Percentiles rank a stretch among this genome's conserved stretches.
phyloP scores from a whole-genome alignment of 2,113 vertebrate species.

The Acrocephalus kingi region DNA sequence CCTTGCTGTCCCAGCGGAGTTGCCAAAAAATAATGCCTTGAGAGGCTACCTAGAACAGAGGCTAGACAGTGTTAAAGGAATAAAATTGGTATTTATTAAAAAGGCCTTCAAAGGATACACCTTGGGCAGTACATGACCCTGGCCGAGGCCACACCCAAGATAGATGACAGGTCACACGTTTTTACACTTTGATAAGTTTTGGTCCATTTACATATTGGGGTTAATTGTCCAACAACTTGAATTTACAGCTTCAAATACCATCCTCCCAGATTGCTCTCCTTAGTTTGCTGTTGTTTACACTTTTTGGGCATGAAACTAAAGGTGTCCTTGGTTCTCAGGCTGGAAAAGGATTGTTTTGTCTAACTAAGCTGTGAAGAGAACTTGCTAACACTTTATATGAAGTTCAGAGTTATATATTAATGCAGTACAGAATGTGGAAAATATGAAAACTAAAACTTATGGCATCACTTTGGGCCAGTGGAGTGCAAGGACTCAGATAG shows the following conservation, averaged over 20 bases:
- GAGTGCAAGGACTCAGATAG: not conserved
- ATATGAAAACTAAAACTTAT: not conserved
- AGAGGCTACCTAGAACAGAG: not conserved
- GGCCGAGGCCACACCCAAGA: not conserved
- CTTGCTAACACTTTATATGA: not conserved
- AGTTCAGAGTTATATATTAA: not conserved
- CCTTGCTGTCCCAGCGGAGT: not conserved
- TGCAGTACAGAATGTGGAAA: not conserved
- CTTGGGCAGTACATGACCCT: not conserved
- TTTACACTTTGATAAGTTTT: not conserved
- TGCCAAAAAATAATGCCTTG: not conserved
- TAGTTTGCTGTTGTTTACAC: not conserved
- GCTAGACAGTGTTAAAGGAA: not conserved
- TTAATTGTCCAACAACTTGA: not conserved
- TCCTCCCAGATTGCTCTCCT: not conserved
- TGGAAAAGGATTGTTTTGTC: not conserved
- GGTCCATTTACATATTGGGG: not conserved
- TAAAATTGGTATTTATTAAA: not conserved
- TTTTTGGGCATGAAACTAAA: not conserved
- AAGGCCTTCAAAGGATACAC: not conserved
- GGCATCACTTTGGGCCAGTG: not conserved
- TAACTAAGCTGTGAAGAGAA: not conserved
- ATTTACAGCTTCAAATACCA: not conserved
- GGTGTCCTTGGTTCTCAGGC: not conserved
- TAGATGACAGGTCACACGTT: not conserved